Base-by-base conservation (phyloP, 1,140 invertebrate species). In the Megalopta genalis region DNA sequence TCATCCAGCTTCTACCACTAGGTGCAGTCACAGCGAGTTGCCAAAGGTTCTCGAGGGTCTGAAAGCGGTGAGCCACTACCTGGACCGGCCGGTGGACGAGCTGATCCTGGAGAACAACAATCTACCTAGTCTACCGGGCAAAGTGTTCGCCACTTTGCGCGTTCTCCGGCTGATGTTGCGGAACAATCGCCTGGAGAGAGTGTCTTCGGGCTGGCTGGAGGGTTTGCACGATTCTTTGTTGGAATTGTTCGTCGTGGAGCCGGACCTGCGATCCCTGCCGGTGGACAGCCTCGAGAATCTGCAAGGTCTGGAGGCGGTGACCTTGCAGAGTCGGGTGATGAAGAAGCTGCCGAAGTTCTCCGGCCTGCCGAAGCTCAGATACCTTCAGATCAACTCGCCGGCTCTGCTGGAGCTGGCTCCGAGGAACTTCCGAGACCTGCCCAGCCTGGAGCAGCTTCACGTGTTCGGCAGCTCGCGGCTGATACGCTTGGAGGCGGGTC, bases 1-100 rank as follows among this genome's bases (percentile, higher is more conserved):
- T 59, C 1, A 46, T 66, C 37, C 1, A 18, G 23, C 4, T 5
- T 66, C 2, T 32, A 69, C 12, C 25, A 59, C 46, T 49, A 97
- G 97, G 97, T 98, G 97, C 89, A 97, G 96, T 57, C 96, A 97
- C 91, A 97, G 96, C 92, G 97, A 97, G 84, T 92, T 97, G 72
- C 94, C 95, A 1, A 95, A 95, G 87, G 96, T 97, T 5, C 90
- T 96, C 69, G 95, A 96, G 84, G 96, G 96, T 12, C 89, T 97
- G 14, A 95, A 96, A 81, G 93, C 95, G 16, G 94, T 97, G 37
- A 95, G 95, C 69, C 94, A 95, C 63, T 94, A 95, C 69, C 91
- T 97, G 27, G 94, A 93, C 67, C 94, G 94, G 59, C 95, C 96
- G 14, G 95, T 98, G 74, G 97, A 97, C 88, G 97, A 98, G 88